A percentile compares a stretch with the other conserved stretches of the same genome.
These are phyloP conservation scores for Heliconius ismenius DNA, from an alignment of 2,888 invertebrate species.

Conservation along the genomic window DNA sequence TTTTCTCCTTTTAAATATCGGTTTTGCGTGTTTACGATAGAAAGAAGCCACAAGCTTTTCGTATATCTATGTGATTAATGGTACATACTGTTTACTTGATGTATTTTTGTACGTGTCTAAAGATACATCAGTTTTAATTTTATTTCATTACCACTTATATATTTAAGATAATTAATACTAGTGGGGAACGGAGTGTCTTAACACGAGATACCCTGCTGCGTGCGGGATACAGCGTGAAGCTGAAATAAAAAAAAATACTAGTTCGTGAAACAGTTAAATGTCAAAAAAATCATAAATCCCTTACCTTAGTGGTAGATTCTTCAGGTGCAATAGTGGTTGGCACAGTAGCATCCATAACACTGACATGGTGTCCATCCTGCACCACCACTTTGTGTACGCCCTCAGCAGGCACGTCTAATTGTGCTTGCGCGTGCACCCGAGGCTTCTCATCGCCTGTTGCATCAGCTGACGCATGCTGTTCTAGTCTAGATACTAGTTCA, in stretches of 20 bases:
- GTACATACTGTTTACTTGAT: not conserved
- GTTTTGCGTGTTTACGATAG: not conserved
- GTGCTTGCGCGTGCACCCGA: slow-evolving; percentile 74
- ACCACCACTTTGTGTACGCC: slow-evolving; percentile 80
- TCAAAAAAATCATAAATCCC: not conserved
- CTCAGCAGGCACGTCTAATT: slow-evolving; percentile 81
- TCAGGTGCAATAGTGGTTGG: slow-evolving; percentile 59
- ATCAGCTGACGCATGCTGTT: slow-evolving; percentile 70
- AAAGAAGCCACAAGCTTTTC: not conserved
- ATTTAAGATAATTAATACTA: not conserved
- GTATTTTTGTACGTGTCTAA: not conserved
- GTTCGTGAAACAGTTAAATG: not conserved
- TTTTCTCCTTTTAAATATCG: not conserved
- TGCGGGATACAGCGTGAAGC: no score
- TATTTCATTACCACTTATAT: not conserved
- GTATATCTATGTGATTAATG: not conserved
- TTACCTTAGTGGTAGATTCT: slow-evolving; percentile 72
- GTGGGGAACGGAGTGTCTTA: no score
- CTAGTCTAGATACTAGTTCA: slow-evolving; percentile 67
- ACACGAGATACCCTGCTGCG: no score
- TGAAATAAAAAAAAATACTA: not conserved
- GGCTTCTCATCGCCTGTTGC: slow-evolving; percentile 67
- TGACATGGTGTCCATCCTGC: slow-evolving; percentile 69
- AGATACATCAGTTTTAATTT: not conserved
- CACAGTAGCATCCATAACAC: slow-evolving; percentile 60